Percentiles rank a stretch among this genome's conserved stretches.
These are phyloP conservation scores for Horisme vitalbata DNA, from an alignment of 2,888 invertebrate species.

Conservation along the genomic window DNA sequence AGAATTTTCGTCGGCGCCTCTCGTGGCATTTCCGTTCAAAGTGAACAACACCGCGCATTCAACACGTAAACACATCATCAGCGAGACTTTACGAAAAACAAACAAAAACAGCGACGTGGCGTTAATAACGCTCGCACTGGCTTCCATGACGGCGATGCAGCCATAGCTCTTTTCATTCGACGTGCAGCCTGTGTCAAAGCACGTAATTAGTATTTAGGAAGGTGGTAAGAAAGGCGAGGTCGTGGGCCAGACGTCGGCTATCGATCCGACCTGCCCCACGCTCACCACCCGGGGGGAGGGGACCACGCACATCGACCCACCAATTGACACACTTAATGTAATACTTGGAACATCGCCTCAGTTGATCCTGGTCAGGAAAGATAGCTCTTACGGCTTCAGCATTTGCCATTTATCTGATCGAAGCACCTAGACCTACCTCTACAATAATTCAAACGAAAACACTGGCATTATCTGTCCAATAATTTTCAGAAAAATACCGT, in stretches of 20 bases:
- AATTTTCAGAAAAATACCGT: neutral
- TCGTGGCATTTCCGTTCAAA: constrained; percentile 20
- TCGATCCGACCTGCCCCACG: constrained; percentile 85
- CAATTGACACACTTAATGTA: constrained; percentile 83
- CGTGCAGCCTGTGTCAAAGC: constrained; percentile 81
- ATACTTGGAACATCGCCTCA: constrained; percentile 66
- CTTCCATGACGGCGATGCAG: constrained; percentile 53
- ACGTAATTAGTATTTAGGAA: constrained; percentile 84
- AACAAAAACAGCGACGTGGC: constrained; percentile 57
- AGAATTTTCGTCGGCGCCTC: constrained; percentile 12
- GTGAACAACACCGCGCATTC: constrained; percentile 37
- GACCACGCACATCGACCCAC: constrained; percentile 79
- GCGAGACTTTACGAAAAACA: constrained; percentile 60
- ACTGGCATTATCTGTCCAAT: too few relatives aligned
- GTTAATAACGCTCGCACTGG: constrained; percentile 71
- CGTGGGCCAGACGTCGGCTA: constrained; percentile 85
- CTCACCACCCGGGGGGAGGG: constrained; percentile 57
- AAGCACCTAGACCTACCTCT: neutral
- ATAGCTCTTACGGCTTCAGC: constrained; percentile 3
- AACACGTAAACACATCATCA: constrained; percentile 48
- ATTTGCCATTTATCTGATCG: constrained; percentile 1
- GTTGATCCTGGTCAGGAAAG: constrained; percentile 51
- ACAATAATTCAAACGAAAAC: neutral
- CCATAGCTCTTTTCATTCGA: constrained; percentile 76
- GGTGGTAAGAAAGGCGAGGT: constrained; percentile 83